Conservation (phyloP, 2,113 vertebrate genomes). For the Paramormyrops kingsleyae region DNA sequence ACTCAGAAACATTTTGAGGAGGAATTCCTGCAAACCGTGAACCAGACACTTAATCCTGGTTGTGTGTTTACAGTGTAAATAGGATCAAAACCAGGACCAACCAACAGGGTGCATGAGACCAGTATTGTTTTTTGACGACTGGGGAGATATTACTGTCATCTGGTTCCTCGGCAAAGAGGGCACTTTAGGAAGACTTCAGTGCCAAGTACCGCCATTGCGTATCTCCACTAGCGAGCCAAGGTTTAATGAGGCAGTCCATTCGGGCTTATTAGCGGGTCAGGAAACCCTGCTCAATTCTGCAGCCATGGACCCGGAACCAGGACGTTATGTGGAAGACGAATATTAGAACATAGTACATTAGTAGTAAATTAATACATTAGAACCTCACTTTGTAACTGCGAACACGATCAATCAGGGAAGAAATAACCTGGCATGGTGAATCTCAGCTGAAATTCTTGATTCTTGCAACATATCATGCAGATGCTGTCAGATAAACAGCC, state of each 20-base stretch:
- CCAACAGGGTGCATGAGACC: conserved; percentile 1
- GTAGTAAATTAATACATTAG: neutral
- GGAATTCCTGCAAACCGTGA: neutral
- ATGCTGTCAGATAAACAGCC: neutral
- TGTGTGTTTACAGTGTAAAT: conserved; percentile 8
- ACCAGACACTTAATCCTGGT: conserved; percentile 3
- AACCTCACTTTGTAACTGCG: neutral
- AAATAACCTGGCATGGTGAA: neutral
- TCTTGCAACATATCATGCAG: neutral
- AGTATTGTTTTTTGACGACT: neutral
- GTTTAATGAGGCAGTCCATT: neutral
- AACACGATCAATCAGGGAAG: neutral
- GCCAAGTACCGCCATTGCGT: neutral
- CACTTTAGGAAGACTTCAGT: neutral
- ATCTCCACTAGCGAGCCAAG: neutral
- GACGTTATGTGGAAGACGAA: neutral
- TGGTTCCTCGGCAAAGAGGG: neutral
- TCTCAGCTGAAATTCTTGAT: neutral
- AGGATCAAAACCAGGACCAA: neutral
- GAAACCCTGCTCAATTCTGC: neutral
- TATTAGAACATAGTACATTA: neutral
- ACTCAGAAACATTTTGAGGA: neutral
- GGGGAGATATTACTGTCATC: neutral
- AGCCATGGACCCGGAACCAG: neutral
- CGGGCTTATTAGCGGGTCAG: neutral